Evolutionary conservation across 2,113 vertebrate species (phyloP), one percentile per base, ranked within the genome.

Genomic region (Pitta sordida): DNA sequence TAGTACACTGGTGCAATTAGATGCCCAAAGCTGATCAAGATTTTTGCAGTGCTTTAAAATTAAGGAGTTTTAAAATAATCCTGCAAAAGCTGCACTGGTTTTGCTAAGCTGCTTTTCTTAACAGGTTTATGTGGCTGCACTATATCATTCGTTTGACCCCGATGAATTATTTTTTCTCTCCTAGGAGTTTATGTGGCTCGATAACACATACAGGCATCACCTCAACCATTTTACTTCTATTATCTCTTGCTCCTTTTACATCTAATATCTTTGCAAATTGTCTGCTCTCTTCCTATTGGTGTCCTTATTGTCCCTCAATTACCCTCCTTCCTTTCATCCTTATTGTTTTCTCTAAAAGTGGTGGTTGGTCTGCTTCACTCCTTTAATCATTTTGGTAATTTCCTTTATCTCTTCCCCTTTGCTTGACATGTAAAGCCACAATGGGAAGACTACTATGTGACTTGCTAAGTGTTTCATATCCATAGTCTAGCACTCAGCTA

Each of bases 11-110:
- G 37, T 43, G 34, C 36, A 87, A 76, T 83, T 85, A 93, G 44
- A 87, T 65, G 37, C 29, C 62, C 51, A 91, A 93, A 94, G 49
- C 20, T 91, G 79, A 93, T 85, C 15, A 94, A 83, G 70, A 58
- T 62, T 87, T 84, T 91, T 93, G 15, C 49, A 76, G 44, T 41
- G 43, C 22, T 91, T 92, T 82, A 75, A 80, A 83, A 86, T 41
- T 16, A 51, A 82, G 84, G 12, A 37, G 16, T 87, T 94, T 80
- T n/a, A n/a, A 93, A 94, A 76, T 65, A 87, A 89, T 49, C 41
- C 34, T 77, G 55, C 32, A 56, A 64, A 90, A 73, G 4, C n/a
- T 76, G 30, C 9, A 8, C 15, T 84, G 24, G 6, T 79, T 91
- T 85, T 62, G 12, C 32, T 83, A 37, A 79, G 32, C 27, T 87